A percentile compares a stretch with the other conserved stretches of the same genome.
Evolutionary conservation across 2,888 invertebrate genomes (phyloP).

Genomic region (Crossocerus cetratus): DNA sequence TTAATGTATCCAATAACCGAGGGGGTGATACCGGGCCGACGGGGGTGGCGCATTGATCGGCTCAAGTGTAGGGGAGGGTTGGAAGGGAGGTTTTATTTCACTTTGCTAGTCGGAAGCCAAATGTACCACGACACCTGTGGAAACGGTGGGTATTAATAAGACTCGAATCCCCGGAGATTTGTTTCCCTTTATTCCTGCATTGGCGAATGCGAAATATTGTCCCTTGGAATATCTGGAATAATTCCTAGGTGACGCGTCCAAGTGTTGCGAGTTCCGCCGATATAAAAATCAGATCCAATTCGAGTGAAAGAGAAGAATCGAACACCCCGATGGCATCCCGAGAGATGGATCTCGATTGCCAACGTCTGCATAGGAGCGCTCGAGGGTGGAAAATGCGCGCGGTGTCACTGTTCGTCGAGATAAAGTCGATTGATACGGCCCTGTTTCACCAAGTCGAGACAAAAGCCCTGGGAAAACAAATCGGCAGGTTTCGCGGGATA

Average conservation of each 20-base stretch:
- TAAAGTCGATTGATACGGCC: not conserved
- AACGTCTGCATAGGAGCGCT: constrained; percentile 7
- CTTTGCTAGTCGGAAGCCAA: constrained; percentile 41
- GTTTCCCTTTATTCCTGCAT: too few relatives aligned
- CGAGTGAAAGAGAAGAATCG: constrained; percentile 12
- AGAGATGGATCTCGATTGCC: too few relatives aligned
- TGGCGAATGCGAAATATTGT: too few relatives aligned
- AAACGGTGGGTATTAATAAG: too few relatives aligned
- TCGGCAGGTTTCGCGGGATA: not conserved
- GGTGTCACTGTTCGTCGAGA: constrained; percentile 5
- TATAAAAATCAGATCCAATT: constrained; percentile 6
- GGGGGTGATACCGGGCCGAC: not conserved
- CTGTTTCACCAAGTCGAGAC: constrained; percentile 12
- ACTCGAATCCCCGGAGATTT: too few relatives aligned
- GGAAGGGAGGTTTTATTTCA: constrained; percentile 1
- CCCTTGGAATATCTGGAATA: too few relatives aligned
- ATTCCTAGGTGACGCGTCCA: not conserved
- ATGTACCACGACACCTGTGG: constrained; percentile 5
- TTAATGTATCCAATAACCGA: not conserved
- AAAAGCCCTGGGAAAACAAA: not conserved
- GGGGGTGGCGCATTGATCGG: constrained; percentile 8
- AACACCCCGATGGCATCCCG: too few relatives aligned
- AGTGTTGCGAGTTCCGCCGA: not conserved
- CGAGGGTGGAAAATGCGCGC: constrained; percentile 23
- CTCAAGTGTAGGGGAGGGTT: not conserved